Conservation (phyloP, 2,797 vertebrate species). For the Oceanodroma leucorhoa region DNA sequence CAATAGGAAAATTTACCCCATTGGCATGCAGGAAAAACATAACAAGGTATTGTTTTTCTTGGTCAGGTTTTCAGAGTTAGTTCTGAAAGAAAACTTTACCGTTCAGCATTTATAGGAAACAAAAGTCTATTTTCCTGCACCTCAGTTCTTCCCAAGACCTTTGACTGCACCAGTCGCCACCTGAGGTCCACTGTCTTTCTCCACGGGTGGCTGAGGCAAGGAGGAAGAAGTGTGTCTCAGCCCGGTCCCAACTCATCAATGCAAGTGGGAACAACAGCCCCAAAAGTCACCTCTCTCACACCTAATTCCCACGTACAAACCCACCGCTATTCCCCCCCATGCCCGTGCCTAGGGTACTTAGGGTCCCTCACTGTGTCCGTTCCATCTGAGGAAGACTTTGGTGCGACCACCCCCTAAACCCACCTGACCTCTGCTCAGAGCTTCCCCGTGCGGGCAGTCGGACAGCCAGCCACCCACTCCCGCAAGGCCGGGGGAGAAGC, state of each 20-base stretch:
- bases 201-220: not conserved
- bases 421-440: not conserved
- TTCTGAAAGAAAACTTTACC: not conserved
- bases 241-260: not conserved
- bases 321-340: not conserved
- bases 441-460: accelerated
- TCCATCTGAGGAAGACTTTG: not conserved
- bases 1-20: not conserved
- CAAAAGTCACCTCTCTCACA: not conserved
- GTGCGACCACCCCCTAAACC: not conserved
- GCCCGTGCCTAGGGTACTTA: too few relatives aligned
- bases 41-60: not conserved
- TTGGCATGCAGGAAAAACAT: not conserved
- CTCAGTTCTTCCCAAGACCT: not conserved
- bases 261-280: not conserved
- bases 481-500: accelerated
- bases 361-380: accelerated
- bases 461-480: not conserved
- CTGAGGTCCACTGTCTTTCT: not conserved
- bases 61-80: not conserved
- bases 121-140: not conserved
- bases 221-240: not conserved
- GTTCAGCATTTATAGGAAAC: not conserved
- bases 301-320: not conserved
- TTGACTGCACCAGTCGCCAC: not conserved